Evolutionary conservation across 2,888 invertebrate species (phyloP).

Genomic region (Lithophane ornitopus): DNA sequence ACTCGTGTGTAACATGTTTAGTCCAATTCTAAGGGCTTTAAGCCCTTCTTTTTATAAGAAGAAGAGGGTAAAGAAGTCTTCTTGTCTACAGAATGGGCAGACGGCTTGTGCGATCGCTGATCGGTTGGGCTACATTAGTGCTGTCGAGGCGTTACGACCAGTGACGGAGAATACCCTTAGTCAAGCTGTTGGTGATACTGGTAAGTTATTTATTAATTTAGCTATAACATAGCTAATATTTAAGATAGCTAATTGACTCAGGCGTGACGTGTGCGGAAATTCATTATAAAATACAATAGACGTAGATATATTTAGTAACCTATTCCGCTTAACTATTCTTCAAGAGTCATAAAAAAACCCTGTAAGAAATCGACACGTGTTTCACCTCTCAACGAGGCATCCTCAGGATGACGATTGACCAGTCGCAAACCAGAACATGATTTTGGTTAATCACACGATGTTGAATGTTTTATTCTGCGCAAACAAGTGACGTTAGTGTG

Average conservation of each 20-base stretch:
- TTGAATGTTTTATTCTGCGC: neutral
- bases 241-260: no score
- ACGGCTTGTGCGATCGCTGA: constrained; percentile 99
- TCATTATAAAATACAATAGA: no score
- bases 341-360: no score
- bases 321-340: no score
- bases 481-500: neutral
- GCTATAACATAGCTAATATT: neutral
- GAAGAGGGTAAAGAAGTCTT: neutral
- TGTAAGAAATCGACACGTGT: no score
- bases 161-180: constrained; percentile 94
- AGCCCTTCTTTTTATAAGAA: constrained; percentile 22
- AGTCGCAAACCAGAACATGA: no score
- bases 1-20: constrained; percentile 28
- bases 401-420: no score
- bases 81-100: constrained; percentile 95
- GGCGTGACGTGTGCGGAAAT: no score
- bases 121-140: constrained; percentile 99
- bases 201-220: constrained; percentile 73
- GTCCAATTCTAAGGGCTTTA: constrained; percentile 28
- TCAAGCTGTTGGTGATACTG: constrained; percentile 87
- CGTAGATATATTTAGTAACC: no score
- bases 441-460: neutral
- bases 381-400: no score
- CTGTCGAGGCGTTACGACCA: constrained; percentile 98